Evolutionary conservation across 2,797 vertebrate genomes (phyloP).

Genomic region (Coluber constrictor): DNA sequence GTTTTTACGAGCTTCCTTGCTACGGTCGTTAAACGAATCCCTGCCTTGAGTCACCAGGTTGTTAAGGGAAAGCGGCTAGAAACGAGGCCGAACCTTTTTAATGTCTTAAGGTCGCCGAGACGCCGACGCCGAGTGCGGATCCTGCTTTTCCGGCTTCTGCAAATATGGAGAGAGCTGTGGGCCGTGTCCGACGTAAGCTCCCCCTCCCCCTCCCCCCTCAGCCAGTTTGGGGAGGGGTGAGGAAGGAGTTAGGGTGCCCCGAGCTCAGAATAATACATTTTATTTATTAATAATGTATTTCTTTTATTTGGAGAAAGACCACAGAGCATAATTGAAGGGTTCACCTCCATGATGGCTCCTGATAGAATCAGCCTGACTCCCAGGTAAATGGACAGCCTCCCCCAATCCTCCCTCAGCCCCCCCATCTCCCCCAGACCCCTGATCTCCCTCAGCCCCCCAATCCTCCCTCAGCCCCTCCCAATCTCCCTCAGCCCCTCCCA

Average conservation of each 20-base stretch:
- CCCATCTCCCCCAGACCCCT: no score
- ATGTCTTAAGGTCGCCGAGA: constrained; percentile 36
- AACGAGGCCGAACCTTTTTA: background rate
- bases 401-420: no score
- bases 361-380: background rate
- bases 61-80: background rate
- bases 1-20: no score
- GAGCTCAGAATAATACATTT: background rate
- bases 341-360: background rate
- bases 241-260: background rate
- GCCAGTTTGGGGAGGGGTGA: no score
- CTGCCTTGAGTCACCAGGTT: no score
- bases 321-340: accelerated
- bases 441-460: no score
- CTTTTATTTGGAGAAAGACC: background rate
- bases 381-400: background rate
- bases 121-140: constrained; percentile 22
- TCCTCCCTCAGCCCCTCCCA: no score
- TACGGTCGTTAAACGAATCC: background rate
- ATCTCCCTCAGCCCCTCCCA: no score
- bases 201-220: no score
- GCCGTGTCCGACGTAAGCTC: background rate
- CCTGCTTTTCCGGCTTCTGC: constrained; percentile 57
- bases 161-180: background rate
- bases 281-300: background rate